Conservation (phyloP, 2,113 vertebrate species). For the Chloroceryle aenea region DNA sequence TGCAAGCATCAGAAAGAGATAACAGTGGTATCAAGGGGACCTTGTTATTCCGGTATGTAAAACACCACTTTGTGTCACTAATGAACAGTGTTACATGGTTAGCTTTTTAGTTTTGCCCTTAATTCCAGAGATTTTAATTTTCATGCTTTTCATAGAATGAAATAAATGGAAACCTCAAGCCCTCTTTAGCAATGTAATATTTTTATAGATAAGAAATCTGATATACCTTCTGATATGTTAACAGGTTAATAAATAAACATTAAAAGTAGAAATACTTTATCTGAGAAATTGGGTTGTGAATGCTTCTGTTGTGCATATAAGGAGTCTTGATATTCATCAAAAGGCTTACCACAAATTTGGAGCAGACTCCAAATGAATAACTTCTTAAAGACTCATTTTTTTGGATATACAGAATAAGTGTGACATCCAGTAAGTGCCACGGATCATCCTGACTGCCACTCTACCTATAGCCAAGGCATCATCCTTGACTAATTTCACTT, state of each 20-base stretch:
- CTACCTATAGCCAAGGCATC: background rate
- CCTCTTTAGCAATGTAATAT: background rate
- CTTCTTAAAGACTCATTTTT: background rate
- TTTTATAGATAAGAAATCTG: background rate
- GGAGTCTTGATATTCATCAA: background rate
- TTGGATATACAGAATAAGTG: background rate
- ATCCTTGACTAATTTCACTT: background rate
- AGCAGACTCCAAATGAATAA: background rate
- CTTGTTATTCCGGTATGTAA: slow-evolving; percentile 89
- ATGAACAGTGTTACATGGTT: background rate
- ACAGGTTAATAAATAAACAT: background rate
- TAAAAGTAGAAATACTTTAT: background rate
- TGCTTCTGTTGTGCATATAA: background rate
- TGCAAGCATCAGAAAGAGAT: slow-evolving; percentile 94
- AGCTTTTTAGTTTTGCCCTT: background rate
- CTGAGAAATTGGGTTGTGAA: background rate
- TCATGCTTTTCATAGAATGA: background rate
- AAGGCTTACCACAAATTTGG: background rate
- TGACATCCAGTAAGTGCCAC: background rate
- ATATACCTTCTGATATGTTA: background rate
- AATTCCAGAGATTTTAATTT: background rate
- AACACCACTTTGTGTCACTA: background rate
- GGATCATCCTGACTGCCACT: background rate
- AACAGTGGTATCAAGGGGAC: slow-evolving; percentile 85
- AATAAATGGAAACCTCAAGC: background rate